Conservation (phyloP, 2,888 invertebrate genomes). For the Emmelina monodactyla region DNA sequence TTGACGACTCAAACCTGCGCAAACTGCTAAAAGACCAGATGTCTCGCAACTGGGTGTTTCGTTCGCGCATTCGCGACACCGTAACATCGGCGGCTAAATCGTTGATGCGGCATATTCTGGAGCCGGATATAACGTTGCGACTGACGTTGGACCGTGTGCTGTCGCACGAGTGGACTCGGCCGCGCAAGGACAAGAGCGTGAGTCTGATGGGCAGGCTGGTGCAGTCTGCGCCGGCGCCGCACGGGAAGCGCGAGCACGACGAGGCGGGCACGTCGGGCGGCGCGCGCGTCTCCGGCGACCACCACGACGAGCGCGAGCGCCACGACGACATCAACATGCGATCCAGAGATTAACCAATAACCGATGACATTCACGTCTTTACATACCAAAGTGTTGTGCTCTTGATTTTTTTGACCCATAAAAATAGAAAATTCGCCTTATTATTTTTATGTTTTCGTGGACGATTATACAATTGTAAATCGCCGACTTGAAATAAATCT, state of each 20-base stretch:
- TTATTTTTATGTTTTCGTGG: constrained; percentile 46
- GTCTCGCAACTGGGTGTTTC: constrained; percentile 80
- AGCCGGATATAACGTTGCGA: constrained; percentile 83
- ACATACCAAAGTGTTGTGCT: constrained; percentile 7
- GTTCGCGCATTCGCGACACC: constrained; percentile 73
- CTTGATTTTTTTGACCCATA: constrained; percentile 35
- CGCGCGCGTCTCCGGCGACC: constrained; percentile 53
- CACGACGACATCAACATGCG: constrained; percentile 56
- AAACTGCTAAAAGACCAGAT: constrained; percentile 86
- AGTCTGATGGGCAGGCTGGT: constrained; percentile 68
- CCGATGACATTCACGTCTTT: constrained; percentile 2
- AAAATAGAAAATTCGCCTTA: constrained; percentile 47
- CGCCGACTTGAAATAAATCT: constrained; percentile 51
- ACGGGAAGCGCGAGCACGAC: constrained; percentile 45
- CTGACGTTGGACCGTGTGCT: constrained; percentile 78
- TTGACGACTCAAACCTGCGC: constrained; percentile 85
- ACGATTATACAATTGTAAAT: constrained; percentile 52
- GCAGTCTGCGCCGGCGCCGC: constrained; percentile 64
- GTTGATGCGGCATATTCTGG: constrained; percentile 80
- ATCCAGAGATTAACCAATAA: constrained; percentile 36
- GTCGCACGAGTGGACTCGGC: constrained; percentile 78
- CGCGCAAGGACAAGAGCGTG: constrained; percentile 67
- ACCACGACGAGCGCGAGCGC: constrained; percentile 48
- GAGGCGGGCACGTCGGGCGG: constrained; percentile 53
- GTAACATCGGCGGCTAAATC: constrained; percentile 77